These are phyloP conservation scores for Malurus elegans DNA, from an alignment of 2,113 vertebrate species.

Conservation along the genomic window DNA sequence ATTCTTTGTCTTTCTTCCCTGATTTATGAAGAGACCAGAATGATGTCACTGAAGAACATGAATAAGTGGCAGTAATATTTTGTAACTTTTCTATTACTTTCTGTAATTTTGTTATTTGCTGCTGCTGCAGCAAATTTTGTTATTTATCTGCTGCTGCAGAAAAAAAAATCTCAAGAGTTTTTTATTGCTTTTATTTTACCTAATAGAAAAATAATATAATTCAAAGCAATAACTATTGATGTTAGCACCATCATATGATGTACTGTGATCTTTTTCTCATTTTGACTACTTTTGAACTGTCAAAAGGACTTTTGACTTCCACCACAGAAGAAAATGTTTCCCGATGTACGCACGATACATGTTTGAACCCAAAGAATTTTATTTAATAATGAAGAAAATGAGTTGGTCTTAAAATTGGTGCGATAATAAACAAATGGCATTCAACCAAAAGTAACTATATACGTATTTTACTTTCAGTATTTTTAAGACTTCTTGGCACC, in stretches of 20 bases:
- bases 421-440: background rate
- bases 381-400: background rate
- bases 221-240: background rate
- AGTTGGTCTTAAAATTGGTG: background rate
- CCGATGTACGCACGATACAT: background rate
- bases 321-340: background rate
- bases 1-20: background rate
- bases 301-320: background rate
- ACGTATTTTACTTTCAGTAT: background rate
- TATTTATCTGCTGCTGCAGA: background rate
- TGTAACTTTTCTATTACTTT: background rate
- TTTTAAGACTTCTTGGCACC: background rate
- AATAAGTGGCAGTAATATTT: background rate
- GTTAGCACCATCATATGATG: background rate
- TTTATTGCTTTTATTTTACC: background rate
- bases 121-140: background rate
- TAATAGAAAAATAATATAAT: background rate
- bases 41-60: background rate
- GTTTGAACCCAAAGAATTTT: background rate
- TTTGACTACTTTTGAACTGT: background rate
- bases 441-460: background rate
- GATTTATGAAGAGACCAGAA: background rate
- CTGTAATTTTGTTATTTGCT: background rate
- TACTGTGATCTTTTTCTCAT: background rate
- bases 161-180: background rate